Evolutionary conservation across 2,797 vertebrate species (phyloP).

Genomic region (Oryzias sinensis): DNA sequence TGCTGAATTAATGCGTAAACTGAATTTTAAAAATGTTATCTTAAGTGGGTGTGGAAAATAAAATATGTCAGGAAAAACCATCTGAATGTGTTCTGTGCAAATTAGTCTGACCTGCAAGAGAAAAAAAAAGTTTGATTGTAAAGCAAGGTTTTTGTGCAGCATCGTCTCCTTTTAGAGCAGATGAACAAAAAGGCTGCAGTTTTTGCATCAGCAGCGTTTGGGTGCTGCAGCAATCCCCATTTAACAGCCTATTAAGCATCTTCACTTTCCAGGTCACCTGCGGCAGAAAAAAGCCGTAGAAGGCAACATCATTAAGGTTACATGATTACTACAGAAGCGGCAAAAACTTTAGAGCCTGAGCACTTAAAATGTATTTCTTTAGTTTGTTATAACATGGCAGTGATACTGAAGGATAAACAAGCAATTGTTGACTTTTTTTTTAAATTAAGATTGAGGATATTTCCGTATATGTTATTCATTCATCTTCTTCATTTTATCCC

Average conservation of each 20-base stretch:
- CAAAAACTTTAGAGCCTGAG: no score
- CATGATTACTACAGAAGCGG: no score
- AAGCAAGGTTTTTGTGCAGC: no score
- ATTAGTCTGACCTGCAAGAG: constrained; percentile 15
- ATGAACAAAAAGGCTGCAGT: not conserved
- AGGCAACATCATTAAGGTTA: not conserved
- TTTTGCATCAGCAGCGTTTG: constrained; percentile 1
- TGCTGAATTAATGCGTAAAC: constrained; percentile 14
- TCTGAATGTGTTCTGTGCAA: constrained; percentile 6
- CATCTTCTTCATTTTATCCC: no score
- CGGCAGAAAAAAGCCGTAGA: not conserved
- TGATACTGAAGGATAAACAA: no score
- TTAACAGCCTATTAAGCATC: constrained; percentile 1
- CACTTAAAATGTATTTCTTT: no score
- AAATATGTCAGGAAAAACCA: constrained; percentile 9
- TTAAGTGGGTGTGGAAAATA: constrained; percentile 12
- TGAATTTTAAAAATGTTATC: not conserved
- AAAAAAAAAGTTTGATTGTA: not conserved
- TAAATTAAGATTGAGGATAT: no score
- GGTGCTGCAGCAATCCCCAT: constrained; percentile 1
- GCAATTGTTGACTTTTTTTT: no score
- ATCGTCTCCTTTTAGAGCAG: not conserved
- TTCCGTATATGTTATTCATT: no score
- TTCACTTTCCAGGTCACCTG: not conserved
- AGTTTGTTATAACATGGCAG: no score